Evolutionary conservation across 2,888 invertebrate species (phyloP), one percentile per base, ranked within the genome.

Genomic region (Actias luna): DNA sequence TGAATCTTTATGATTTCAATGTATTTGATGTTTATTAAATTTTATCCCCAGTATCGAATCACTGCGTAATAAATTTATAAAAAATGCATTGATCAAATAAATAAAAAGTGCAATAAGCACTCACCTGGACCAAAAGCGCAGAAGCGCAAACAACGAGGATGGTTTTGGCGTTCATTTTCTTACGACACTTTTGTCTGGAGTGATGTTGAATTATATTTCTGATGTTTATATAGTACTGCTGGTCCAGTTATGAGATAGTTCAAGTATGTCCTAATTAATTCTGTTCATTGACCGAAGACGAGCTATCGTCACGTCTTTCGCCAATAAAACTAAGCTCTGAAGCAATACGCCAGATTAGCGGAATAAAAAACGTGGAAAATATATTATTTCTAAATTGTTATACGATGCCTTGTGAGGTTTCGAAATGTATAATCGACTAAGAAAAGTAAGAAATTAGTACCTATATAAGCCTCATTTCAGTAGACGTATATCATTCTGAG

Each of bases 111-210:
- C 1, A 52, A 52, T 4, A 10, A 55, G n/a, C n/a, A n/a, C 55
- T 16, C n/a, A 83, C 83, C 79, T 83, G 78, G 12, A 79, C 61
- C 31, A 83, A 68, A 66, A 78, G 74, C 58, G 74, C 77, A 58
- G 78, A 74, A 61, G 79, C 66, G 68, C 75, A 79, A 27, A 83
- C 46, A 8, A 75, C 60, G 14, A 82, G 31, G 7, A 82, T 18
- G 7, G 70, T 64, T 64, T 80, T 76, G 62, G 73, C 65, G 64
- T 73, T 76, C 84, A 84, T 84, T 60, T 69, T 50, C 22, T n/a
- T 39, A 7, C n/a, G 39, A 39, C 16, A 39, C n/a, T 39, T 7
- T n/a, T n/a, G n/a, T 16, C n/a, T 39, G n/a, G 39, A 39, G n/a
- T 39, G n/a, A 39, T 14, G 16, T 39, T 2, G 16, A 18, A 3